phyloP scores from a whole-genome alignment of 2,888 invertebrate species.

The Orthosia cruda region DNA sequence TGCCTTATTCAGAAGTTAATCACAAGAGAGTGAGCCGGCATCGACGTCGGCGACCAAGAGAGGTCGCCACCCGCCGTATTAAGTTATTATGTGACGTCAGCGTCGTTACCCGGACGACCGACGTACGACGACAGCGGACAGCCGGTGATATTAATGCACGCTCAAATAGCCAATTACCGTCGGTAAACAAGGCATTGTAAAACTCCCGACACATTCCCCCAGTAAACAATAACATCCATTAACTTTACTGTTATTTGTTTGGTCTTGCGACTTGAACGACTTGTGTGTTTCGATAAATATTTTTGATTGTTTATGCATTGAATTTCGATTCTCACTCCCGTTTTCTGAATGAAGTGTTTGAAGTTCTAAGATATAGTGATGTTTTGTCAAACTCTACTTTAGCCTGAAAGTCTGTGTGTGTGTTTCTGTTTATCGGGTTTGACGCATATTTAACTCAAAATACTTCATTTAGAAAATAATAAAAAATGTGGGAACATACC shows the following conservation, averaged over 20 bases:
- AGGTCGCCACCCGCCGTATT: slow-evolving; percentile 36
- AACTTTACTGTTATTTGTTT: slow-evolving; percentile 27
- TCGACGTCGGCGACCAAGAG: slow-evolving; percentile 22
- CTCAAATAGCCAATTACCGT: slow-evolving; percentile 63
- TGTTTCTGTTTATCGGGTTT: no score
- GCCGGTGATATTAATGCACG: slow-evolving; percentile 53
- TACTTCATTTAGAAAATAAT: no score
- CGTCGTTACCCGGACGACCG: slow-evolving; percentile 40
- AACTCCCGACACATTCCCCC: slow-evolving; percentile 33
- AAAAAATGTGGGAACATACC: no score
- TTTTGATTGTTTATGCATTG: slow-evolving; percentile 20
- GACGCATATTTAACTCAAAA: no score
- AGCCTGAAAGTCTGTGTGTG: no score
- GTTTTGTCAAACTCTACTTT: no score
- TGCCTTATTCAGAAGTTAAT: slow-evolving; percentile 86
- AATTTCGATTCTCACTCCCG: slow-evolving; percentile 1
- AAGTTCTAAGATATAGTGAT: no score
- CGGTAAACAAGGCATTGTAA: slow-evolving; percentile 57
- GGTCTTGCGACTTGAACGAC: slow-evolving; percentile 6
- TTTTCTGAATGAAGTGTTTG: no score
- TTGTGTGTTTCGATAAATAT: slow-evolving; percentile 3
- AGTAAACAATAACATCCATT: slow-evolving; percentile 50
- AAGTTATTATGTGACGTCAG: slow-evolving; percentile 54
- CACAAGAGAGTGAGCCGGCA: slow-evolving; percentile 74
- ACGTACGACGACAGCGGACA: slow-evolving; percentile 49